Base-by-base conservation (phyloP, 2,888 invertebrate species). In the Agrypnus murinus region DNA sequence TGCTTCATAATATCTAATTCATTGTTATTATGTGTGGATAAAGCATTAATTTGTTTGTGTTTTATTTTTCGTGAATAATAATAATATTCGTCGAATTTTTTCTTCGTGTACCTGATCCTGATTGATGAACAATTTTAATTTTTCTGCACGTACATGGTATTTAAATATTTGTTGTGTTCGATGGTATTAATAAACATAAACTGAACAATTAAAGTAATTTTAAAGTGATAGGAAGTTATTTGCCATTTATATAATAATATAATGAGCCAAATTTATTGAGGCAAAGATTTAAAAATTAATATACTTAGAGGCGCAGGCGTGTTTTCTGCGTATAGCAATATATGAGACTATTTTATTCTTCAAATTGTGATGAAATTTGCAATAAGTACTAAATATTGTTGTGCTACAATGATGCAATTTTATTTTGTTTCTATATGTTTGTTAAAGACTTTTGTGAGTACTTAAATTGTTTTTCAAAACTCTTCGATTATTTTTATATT, bases 331-430 rank as follows among this genome's bases (percentile, higher is more conserved):
- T 60, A 66, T 67, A 72, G 71, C 71, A 68, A 72, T 72, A 71
- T 40, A 25, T 25, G 25, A 48, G 59, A 53, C 59, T 32, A 81
- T 80, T 80, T 78, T 79, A 64, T 65, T 48, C 32, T 68, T 64
- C 68, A 67, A 67, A 72, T 67, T 68, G 71, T 72, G 71, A 72
- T 72, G 63, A 72, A 60, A 78, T 79, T 82, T 83, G 83, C 83
- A 83, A 83, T 83, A 83, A 82, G 81, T 81, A 25, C 25, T 25
- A 79, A 79, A n/a, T n/a, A n/a, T 81, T 81, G 79, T 82, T 82
- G 82, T 82, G 78, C 79, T 79, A 76, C 76, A 77, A 74, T 76
- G 76, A 77, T 77, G 77, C 75, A 70, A 74, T 74, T 71, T 77
- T 25, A 25, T 3, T 25, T 75, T 67, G 36, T 53, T 50, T 53